Base-by-base conservation (phyloP, 2,797 vertebrate species). In the Gallinago solitaria region DNA sequence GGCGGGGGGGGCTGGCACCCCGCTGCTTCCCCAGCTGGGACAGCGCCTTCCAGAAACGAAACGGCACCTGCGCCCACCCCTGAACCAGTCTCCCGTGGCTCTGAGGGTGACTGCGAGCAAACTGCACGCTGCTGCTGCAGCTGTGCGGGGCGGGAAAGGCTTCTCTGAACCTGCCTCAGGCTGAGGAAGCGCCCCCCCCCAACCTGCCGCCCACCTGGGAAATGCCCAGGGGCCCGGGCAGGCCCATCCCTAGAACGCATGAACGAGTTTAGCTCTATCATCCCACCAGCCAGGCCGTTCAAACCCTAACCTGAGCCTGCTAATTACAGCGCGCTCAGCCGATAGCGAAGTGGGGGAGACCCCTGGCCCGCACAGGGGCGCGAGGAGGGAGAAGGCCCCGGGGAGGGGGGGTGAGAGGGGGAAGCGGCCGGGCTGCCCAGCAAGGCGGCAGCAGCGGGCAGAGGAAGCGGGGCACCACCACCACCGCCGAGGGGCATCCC, bases 361-460 rank as follows among this genome's bases (percentile, higher is more conserved):
- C 53, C 48, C 68, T 14, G 4, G 2, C 16, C 48, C 30, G 5
- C 33, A 3, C 16, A 12, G 37, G 13, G 27, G 9, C 7, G 56
- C 12, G 5, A 51, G 41, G 7, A 7, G 14, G 32, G 8, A 17
- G 17, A 13, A 11, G 33, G 39, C 33, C 28, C n/a, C 16, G 41
- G 4, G 16, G 12, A 12, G 12, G 12, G 3, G 35, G 25, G 21
- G 24, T 25, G 48, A 15, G 14, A 4, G 24, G 35, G 35, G 20
- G 11, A 11, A 17, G 25, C 16, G 17, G 18, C 37, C 37, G 60
- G 60, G 20, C 3, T 8, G 0, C 28, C 12, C 53, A 18, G 6
- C 5, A n/a, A 1, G 41, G 48, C 68, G 1, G 50, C 67, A 1
- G 8, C 0, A 1, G n/a, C 2, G 1, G n/a, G 4, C 51, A 0